Evolutionary conservation across 2,888 invertebrate genomes (phyloP).

Genomic region (Zeuzera pyrina): DNA sequence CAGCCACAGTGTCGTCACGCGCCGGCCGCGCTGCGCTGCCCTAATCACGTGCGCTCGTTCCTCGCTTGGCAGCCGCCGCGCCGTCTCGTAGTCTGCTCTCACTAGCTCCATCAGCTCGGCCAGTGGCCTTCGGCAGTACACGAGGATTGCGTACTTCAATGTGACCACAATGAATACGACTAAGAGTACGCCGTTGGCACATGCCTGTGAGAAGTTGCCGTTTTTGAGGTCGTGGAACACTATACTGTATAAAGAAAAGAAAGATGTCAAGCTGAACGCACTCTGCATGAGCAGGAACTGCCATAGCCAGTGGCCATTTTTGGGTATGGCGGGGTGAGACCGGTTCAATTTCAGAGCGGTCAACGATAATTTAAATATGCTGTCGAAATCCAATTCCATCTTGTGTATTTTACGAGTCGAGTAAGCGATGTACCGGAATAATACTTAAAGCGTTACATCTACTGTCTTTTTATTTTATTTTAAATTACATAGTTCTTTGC

Average conservation of each 20-base stretch:
- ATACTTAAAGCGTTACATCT: too few relatives aligned
- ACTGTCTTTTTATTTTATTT: too few relatives aligned
- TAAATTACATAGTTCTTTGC: too few relatives aligned
- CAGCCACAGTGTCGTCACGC: constrained; percentile 4
- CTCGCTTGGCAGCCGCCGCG: background rate
- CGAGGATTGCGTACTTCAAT: constrained; percentile 1
- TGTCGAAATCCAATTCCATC: constrained; percentile 7
- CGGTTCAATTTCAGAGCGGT: constrained; percentile 8
- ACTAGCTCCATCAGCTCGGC: constrained; percentile 2
- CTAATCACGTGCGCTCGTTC: constrained; percentile 2
- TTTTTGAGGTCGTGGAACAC: constrained; percentile 3
- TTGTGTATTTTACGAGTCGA: too few relatives aligned
- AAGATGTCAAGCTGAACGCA: background rate
- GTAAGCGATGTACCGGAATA: too few relatives aligned
- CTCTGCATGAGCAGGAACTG: constrained; percentile 1
- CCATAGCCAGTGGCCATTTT: constrained; percentile 3
- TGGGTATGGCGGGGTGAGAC: constrained; percentile 6
- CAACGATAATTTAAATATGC: constrained; percentile 8
- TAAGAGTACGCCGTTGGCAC: constrained; percentile 6
- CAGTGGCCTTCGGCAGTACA: background rate
- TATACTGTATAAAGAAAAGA: constrained; percentile 2
- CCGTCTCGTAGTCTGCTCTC: background rate
- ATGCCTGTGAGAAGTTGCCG: constrained; percentile 5
- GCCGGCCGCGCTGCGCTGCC: constrained; percentile 1
- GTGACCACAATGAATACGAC: constrained; percentile 5